phyloP scores from a whole-genome alignment of 2,888 invertebrate species.

The Diarsia mendica region DNA sequence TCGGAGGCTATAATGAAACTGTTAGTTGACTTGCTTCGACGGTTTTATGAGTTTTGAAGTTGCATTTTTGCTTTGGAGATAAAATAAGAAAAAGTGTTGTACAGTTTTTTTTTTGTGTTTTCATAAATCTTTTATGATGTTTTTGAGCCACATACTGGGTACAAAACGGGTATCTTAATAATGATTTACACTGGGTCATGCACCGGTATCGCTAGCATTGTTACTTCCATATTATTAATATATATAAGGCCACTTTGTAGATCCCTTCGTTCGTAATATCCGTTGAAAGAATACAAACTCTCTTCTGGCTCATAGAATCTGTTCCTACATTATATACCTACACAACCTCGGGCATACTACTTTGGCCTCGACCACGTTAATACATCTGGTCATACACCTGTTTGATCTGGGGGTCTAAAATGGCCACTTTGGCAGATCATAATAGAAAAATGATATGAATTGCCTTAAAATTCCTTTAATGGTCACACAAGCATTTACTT shows the following conservation, averaged over 20 bases:
- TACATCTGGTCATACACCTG: too few species aligned
- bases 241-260: too few species aligned
- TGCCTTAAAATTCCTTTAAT: too few species aligned
- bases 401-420: too few species aligned
- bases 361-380: too few species aligned
- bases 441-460: too few species aligned
- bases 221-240: too few species aligned
- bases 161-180: too few species aligned
- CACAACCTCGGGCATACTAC: too few species aligned
- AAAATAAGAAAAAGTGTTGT: background rate
- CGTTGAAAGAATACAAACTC: background rate
- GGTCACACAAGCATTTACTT: too few species aligned
- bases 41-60: constrained; percentile 14
- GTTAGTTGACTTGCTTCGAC: constrained; percentile 10
- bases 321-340: background rate
- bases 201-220: background rate
- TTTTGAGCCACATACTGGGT: background rate
- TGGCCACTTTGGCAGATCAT: too few species aligned
- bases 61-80: constrained; percentile 1
- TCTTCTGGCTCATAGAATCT: background rate
- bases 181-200: background rate
- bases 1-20: constrained; percentile 15
- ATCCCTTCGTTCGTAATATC: background rate
- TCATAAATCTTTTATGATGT: background rate
- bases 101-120: background rate